Percentiles rank a stretch among this genome's conserved stretches.
These are phyloP conservation scores for Paracanthobrama guichenoti DNA, from an alignment of 2,113 vertebrate species.

Conservation along the genomic window DNA sequence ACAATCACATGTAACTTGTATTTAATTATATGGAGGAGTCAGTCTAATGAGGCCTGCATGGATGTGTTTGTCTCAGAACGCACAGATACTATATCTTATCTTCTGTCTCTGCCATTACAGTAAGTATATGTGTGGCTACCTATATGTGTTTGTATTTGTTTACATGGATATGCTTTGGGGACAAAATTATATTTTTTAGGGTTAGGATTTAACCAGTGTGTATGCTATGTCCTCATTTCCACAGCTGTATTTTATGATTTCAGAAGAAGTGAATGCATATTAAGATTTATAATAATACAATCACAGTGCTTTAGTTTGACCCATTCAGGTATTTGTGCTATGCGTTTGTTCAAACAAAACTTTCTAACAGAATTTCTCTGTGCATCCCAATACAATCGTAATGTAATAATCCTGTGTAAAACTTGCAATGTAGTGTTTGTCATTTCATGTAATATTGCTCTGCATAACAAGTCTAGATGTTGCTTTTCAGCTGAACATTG, in stretches of 20 bases:
- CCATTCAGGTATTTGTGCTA: not conserved
- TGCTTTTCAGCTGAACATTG: too few species aligned
- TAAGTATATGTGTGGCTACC: not conserved
- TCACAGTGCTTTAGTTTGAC: not conserved
- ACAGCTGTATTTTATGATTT: not conserved
- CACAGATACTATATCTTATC: not conserved
- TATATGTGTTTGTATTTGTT: not conserved
- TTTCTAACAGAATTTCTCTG: not conserved
- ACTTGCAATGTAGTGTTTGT: not conserved
- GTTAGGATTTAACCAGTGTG: not conserved
- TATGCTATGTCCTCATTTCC: not conserved
- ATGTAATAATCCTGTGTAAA: not conserved
- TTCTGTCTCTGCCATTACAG: not conserved
- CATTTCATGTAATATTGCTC: too few species aligned
- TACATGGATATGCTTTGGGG: not conserved
- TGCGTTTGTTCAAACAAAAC: not conserved
- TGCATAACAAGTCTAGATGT: not conserved
- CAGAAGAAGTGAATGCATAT: not conserved
- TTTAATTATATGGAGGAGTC: not conserved
- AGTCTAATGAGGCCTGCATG: constrained; percentile 17
- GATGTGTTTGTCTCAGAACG: not conserved
- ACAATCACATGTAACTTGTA: not conserved
- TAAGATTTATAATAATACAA: too few species aligned
- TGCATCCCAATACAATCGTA: not conserved
- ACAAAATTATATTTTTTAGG: not conserved